Conservation (phyloP, 2,888 invertebrate species). For the Microdon myrmicae region DNA sequence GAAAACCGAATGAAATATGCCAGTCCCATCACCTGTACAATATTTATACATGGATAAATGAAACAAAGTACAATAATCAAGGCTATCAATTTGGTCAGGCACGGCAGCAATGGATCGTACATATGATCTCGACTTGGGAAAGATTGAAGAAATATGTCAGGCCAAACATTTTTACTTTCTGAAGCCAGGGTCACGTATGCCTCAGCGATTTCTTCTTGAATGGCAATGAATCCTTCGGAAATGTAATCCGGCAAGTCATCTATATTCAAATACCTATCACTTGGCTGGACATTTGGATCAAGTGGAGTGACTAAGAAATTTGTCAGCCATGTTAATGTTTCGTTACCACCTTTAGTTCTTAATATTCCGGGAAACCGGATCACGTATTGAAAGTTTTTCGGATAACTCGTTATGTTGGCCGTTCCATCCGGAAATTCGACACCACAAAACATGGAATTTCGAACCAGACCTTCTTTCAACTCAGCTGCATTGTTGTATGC, state of each 20-base stretch:
- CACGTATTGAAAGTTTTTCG: conserved; percentile 42
- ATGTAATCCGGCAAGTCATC: conserved; percentile 69
- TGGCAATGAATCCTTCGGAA: conserved; percentile 73
- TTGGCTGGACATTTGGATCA: conserved; percentile 22
- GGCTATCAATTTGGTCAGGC: conserved; percentile 74
- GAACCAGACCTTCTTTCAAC: too few relatives aligned
- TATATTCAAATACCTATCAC: conserved; percentile 51
- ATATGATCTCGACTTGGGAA: conserved; percentile 67
- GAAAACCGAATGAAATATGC: background rate
- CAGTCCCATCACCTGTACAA: conserved; percentile 69
- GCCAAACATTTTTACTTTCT: conserved; percentile 5
- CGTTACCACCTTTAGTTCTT: conserved; percentile 30
- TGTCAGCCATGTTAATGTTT: conserved; percentile 55
- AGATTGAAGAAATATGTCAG: conserved; percentile 51
- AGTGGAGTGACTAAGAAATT: conserved; percentile 35
- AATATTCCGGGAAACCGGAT: conserved; percentile 57
- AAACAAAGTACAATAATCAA: conserved; percentile 81
- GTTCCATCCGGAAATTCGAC: conserved; percentile 71
- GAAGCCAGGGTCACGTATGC: conserved; percentile 59
- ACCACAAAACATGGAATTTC: conserved; percentile 58
- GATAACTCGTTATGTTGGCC: conserved; percentile 42
- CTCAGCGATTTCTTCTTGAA: conserved; percentile 71
- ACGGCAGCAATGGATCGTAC: conserved; percentile 73
- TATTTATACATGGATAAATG: conserved; percentile 79
- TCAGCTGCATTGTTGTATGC: too few relatives aligned